Conservation (phyloP, 92 coral and sea anemone genomes). For the Phymanthus crucifer region DNA sequence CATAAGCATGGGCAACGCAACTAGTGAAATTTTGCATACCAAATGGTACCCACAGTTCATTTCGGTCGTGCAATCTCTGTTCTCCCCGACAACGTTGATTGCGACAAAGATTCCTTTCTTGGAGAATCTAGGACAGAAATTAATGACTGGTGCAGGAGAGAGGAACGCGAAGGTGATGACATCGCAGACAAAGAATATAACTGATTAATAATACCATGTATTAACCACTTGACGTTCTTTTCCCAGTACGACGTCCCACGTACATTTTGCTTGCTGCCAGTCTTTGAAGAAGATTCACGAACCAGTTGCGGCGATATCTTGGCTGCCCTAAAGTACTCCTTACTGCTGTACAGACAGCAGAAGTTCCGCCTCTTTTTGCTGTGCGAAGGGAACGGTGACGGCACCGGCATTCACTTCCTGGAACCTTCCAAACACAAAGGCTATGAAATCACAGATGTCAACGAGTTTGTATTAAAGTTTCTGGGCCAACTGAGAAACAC, state of each 20-base stretch:
- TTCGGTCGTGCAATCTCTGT: too few species aligned
- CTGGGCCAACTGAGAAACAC: constrained; percentile 47
- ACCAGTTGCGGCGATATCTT: constrained; percentile 37
- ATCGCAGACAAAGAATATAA: too few species aligned
- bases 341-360: constrained; percentile 41
- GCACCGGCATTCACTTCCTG: constrained; percentile 74
- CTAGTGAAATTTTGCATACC: too few species aligned
- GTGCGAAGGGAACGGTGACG: constrained; percentile 77
- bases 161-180: too few species aligned
- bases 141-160: too few species aligned
- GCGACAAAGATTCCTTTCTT: too few species aligned
- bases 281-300: constrained; percentile 44
- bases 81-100: too few species aligned
- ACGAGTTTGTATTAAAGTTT: constrained; percentile 42
- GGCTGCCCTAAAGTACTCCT: constrained; percentile 30
- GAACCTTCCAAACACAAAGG: constrained; percentile 61
- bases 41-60: too few species aligned
- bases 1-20: too few species aligned
- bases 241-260: constrained; percentile 60
- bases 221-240: not conserved
- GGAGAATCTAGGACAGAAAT: too few species aligned
- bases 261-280: constrained; percentile 58
- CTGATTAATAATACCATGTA: not conserved
- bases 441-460: constrained; percentile 44
- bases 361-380: constrained; percentile 54